phyloP scores from a whole-genome alignment of 2,113 vertebrate genomes.

The Sclerurus mexicanus region DNA sequence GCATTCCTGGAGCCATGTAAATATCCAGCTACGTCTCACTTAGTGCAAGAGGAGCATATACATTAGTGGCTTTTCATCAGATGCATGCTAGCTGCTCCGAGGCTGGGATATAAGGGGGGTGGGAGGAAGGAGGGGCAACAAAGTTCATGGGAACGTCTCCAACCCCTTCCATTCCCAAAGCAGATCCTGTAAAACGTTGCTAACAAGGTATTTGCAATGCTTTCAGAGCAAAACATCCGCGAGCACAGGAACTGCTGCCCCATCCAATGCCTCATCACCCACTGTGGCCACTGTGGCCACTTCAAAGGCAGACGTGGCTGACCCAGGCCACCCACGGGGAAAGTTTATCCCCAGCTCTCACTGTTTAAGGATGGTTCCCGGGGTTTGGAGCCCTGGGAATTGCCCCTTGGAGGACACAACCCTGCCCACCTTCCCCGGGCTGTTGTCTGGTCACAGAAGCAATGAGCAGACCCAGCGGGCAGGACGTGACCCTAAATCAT shows the following conservation, averaged over 20 bases:
- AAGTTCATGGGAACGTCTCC: neutral
- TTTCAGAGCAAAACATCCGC: neutral
- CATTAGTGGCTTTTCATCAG: neutral
- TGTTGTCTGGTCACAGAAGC: neutral
- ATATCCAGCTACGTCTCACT: neutral
- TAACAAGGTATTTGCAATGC: neutral
- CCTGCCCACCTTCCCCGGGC: neutral
- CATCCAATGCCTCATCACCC: neutral
- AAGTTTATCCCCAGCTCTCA: neutral
- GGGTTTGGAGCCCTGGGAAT: neutral
- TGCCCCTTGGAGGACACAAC: neutral
- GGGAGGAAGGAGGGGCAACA: neutral
- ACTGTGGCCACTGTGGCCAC: neutral
- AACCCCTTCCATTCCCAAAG: neutral
- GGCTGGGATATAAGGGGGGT: neutral
- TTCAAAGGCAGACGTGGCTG: neutral
- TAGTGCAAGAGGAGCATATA: neutral
- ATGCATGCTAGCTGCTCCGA: neutral
- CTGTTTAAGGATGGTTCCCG: neutral
- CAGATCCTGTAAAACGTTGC: neutral
- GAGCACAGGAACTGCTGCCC: neutral
- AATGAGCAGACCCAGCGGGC: accelerated
- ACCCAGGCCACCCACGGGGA: neutral
- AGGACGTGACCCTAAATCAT: neutral
- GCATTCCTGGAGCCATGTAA: neutral